Conservation (phyloP, 2,888 invertebrate species). For the Ophioninae sp. region DNA sequence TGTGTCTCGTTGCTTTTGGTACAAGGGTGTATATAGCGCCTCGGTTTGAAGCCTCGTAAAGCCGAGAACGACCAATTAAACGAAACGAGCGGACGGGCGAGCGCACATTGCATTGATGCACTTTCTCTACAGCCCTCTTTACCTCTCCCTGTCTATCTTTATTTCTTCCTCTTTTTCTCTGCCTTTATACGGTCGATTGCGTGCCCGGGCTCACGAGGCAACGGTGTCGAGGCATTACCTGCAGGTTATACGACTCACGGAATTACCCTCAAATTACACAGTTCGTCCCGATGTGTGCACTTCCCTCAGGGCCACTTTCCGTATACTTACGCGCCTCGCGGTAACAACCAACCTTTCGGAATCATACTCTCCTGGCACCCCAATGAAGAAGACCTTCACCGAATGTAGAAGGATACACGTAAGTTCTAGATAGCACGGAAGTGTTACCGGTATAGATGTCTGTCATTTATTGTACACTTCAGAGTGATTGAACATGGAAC, state of each 20-base stretch:
- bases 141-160: constrained; percentile 58
- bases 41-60: constrained; percentile 76
- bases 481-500: background rate
- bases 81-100: constrained; percentile 71
- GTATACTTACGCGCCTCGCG: constrained; percentile 70
- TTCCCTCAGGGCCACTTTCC: constrained; percentile 65
- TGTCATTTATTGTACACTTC: background rate
- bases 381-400: constrained; percentile 26
- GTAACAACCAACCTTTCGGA: constrained; percentile 70
- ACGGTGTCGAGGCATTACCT: constrained; percentile 69
- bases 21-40: constrained; percentile 59
- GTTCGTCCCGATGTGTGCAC: constrained; percentile 76
- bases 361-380: constrained; percentile 10
- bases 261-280: constrained; percentile 78
- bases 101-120: constrained; percentile 68
- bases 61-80: constrained; percentile 78
- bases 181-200: constrained; percentile 70
- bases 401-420: constrained; percentile 3
- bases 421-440: background rate
- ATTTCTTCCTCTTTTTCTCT: constrained; percentile 61
- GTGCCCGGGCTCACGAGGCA: constrained; percentile 52
- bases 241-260: constrained; percentile 75
- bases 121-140: constrained; percentile 60
- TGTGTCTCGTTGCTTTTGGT: constrained; percentile 32
- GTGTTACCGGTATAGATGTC: constrained; percentile 22